A percentile compares a stretch with the other conserved stretches of the same genome.
phyloP scores from a whole-genome alignment of 2,888 invertebrate species.

The Eilema depressum region DNA sequence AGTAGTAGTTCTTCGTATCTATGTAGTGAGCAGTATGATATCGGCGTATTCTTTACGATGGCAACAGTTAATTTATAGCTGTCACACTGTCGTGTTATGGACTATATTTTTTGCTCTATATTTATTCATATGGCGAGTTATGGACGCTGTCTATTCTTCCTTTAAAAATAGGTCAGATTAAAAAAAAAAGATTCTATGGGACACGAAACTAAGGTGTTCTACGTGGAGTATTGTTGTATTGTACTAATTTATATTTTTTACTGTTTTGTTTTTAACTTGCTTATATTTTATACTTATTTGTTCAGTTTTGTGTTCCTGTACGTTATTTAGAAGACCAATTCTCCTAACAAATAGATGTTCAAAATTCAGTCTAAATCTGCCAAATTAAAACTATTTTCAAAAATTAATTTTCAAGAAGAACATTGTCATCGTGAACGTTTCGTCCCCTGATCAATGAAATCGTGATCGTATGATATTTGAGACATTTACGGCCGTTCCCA shows the following conservation, averaged over 20 bases:
- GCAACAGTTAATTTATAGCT: slow-evolving; percentile 73
- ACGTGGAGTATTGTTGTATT: background rate
- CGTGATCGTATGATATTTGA: no score
- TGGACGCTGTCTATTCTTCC: slow-evolving; percentile 48
- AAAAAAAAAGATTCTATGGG: slow-evolving; percentile 1
- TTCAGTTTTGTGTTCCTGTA: background rate
- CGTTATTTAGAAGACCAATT: no score
- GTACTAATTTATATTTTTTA: background rate
- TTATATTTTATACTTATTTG: background rate
- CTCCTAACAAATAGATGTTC: no score
- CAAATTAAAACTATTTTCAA: no score
- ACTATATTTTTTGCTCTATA: slow-evolving; percentile 68
- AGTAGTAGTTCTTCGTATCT: slow-evolving; percentile 30
- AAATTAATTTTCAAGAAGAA: no score
- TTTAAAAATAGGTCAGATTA: slow-evolving; percentile 3
- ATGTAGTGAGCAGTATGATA: slow-evolving; percentile 47
- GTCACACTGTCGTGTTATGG: slow-evolving; percentile 59
- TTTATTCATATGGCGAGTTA: slow-evolving; percentile 43
- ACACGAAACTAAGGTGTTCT: background rate
- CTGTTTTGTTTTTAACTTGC: background rate
- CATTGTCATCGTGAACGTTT: no score
- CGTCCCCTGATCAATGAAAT: no score
- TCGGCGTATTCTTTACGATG: slow-evolving; percentile 61
- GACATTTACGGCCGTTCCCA: no score
- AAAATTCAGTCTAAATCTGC: no score